phyloP scores from a whole-genome alignment of 1,140 invertebrate genomes.

The Proales similis region DNA sequence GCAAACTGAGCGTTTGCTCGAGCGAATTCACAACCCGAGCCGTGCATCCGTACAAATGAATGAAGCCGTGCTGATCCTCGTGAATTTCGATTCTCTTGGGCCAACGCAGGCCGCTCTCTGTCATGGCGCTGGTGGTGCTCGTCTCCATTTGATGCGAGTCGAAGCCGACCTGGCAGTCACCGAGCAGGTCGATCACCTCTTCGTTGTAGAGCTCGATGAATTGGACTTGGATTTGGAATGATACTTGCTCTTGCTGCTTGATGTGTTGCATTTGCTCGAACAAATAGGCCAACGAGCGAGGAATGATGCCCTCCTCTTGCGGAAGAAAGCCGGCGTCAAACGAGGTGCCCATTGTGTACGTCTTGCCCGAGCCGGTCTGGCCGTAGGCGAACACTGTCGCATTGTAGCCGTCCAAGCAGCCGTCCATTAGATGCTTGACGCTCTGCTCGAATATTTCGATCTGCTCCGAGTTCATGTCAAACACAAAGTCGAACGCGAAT shows the following conservation, averaged over 20 bases:
- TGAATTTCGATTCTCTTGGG: conserved; percentile 36
- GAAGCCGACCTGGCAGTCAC: conserved; percentile 6
- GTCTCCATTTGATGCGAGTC: too few species aligned
- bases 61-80: conserved; percentile 24
- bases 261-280: conserved; percentile 17
- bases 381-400: conserved; percentile 63
- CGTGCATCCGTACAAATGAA: conserved; percentile 29
- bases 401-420: conserved; percentile 48
- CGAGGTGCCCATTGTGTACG: conserved; percentile 61
- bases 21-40: conserved; percentile 2
- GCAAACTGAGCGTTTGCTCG: conserved; percentile 6
- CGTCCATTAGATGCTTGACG: conserved; percentile 66
- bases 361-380: conserved; percentile 72
- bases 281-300: conserved; percentile 3
- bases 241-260: conserved; percentile 38
- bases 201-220: conserved; percentile 38
- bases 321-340: conserved; percentile 1
- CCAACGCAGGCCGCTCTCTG: conserved; percentile 5
- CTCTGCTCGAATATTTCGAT: conserved; percentile 67
- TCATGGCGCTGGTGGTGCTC: neutral
- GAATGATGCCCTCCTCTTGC: conserved; percentile 27
- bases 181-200: conserved; percentile 25
- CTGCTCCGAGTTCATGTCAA: conserved; percentile 63
- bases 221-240: conserved; percentile 22
- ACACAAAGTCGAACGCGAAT: conserved; percentile 82